Evolutionary conservation across 2,888 invertebrate genomes (phyloP).

Genomic region (Pocota personata): DNA sequence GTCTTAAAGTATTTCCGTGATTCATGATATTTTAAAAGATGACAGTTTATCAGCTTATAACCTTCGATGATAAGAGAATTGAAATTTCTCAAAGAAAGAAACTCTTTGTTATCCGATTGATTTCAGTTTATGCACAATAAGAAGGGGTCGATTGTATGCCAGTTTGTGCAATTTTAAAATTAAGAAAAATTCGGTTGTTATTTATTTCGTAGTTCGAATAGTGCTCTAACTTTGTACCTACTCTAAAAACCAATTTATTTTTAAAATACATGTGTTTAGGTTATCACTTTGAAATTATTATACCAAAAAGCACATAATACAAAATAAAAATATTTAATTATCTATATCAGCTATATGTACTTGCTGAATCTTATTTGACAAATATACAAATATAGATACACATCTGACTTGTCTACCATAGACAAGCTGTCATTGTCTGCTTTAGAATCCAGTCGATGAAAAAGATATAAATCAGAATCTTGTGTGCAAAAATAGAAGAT

Average conservation of each 20-base stretch:
- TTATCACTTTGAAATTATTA: not conserved
- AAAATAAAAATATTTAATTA: not conserved
- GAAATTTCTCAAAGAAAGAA: no score
- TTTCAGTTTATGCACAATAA: no score
- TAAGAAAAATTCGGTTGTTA: no score
- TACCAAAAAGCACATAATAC: not conserved
- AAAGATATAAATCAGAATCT: not conserved
- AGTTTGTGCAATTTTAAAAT: no score
- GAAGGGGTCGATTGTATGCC: no score
- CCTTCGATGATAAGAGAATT: no score
- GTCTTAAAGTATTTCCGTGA: no score
- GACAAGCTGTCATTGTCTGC: not conserved
- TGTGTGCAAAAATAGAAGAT: constrained; percentile 8
- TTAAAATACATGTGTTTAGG: not conserved
- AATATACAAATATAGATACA: not conserved
- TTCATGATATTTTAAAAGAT: no score
- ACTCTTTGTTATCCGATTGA: no score
- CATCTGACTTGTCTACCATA: not conserved
- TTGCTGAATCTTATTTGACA: not conserved
- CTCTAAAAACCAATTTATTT: not conserved
- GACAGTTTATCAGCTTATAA: no score
- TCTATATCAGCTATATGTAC: not conserved
- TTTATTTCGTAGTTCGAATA: no score
- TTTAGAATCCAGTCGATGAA: not conserved
- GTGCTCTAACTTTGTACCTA: no score